These are phyloP conservation scores for Gallinago media DNA, from an alignment of 2,113 vertebrate species.

Conservation along the genomic window DNA sequence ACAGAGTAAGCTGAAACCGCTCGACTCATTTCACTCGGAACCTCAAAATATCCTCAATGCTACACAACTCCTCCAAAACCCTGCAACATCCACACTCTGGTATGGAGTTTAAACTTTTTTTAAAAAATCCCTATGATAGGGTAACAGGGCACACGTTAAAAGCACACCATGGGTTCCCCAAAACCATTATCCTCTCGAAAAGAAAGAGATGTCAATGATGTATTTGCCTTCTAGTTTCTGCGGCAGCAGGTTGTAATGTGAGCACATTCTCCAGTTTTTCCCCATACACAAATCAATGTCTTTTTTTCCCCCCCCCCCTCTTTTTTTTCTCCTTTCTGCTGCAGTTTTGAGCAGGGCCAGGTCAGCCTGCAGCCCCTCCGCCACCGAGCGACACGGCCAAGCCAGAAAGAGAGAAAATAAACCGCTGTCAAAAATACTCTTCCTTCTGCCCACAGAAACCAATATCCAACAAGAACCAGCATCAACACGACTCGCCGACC, in stretches of 20 bases:
- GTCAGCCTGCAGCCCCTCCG: background rate
- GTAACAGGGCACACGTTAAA: background rate
- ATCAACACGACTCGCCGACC: accelerated
- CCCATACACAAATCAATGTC: background rate
- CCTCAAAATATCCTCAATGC: constrained; percentile 10
- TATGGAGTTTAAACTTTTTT: background rate
- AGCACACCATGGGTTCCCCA: background rate
- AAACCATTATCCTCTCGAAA: background rate
- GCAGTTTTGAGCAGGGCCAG: background rate
- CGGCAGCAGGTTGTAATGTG: background rate
- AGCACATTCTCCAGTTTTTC: background rate
- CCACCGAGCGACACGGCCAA: accelerated
- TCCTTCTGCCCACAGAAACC: background rate
- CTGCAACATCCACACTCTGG: background rate
- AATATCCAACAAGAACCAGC: background rate
- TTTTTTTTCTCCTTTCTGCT: background rate
- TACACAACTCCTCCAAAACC: background rate
- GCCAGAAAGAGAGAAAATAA: background rate
- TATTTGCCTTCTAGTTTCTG: background rate
- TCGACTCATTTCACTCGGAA: constrained; percentile 55
- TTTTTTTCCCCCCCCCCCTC: background rate
- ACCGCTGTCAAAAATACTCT: background rate
- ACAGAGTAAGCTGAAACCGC: constrained; percentile 32
- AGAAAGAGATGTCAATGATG: background rate
- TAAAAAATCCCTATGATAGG: background rate